A percentile compares a stretch with the other conserved stretches of the same genome.
Evolutionary conservation across 2,888 invertebrate species (phyloP).

Genomic region (Harpalus rubripes): DNA sequence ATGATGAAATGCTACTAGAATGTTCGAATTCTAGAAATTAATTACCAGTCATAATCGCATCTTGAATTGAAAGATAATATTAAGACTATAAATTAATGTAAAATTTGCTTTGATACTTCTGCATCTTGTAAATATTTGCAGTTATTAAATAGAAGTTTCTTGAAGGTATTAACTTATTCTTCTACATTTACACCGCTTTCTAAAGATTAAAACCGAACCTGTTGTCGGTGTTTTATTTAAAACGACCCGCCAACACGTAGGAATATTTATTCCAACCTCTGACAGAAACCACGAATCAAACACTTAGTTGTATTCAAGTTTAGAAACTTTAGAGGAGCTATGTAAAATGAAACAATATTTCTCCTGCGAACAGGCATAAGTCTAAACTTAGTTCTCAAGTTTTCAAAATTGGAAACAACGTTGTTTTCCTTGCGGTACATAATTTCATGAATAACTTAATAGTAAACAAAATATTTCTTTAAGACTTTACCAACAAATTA

Average conservation of each 20-base stretch:
- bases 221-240: not conserved
- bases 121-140: too few relatives aligned
- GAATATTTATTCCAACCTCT: conserved; percentile 33
- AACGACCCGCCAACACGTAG: not conserved
- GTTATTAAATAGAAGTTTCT: too few relatives aligned
- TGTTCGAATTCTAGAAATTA: too few relatives aligned
- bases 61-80: too few relatives aligned
- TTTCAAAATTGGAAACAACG: conserved; percentile 44
- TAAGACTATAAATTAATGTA: too few relatives aligned
- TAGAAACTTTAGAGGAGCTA: conserved; percentile 26
- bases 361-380: conserved; percentile 40
- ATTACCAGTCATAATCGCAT: too few relatives aligned
- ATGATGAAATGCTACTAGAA: too few relatives aligned
- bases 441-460: conserved; percentile 52
- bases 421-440: conserved; percentile 49
- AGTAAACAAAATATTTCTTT: conserved; percentile 51
- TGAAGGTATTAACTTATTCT: too few relatives aligned
- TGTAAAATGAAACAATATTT: conserved; percentile 48
- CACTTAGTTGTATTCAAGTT: conserved; percentile 30
- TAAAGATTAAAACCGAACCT: not conserved
- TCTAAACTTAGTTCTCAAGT: conserved; percentile 42
- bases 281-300: conserved; percentile 36
- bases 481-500: conserved; percentile 22
- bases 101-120: too few relatives aligned
- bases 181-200: too few relatives aligned